Conservation (phyloP, 2,797 vertebrate species). For the Hapalemur alaotrensis region DNA sequence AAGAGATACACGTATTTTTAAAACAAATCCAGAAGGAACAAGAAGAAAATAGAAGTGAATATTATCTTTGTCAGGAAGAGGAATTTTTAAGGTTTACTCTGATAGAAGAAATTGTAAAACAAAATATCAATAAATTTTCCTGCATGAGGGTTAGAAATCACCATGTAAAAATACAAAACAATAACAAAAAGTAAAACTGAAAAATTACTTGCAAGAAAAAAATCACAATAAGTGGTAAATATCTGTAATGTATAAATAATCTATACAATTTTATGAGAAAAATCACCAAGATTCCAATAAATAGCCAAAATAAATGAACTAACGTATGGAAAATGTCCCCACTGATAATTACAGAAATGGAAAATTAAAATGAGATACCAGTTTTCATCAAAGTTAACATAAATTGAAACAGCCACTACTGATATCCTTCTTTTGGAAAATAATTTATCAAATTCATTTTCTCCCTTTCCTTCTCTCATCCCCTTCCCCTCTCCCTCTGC, state of each 20-base stretch:
- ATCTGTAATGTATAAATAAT: neutral
- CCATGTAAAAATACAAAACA: neutral
- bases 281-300: neutral
- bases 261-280: neutral
- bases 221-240: neutral
- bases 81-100: conserved; percentile 32
- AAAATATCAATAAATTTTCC: conserved; percentile 38
- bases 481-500: neutral
- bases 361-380: conserved; percentile 9
- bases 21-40: conserved; percentile 9
- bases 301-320: neutral
- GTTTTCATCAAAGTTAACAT: conserved; percentile 38
- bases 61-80: conserved; percentile 34
- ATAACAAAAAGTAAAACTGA: conserved; percentile 9
- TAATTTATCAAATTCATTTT: conserved; percentile 13
- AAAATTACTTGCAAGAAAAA: conserved; percentile 26
- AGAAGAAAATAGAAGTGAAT: neutral
- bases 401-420: conserved; percentile 16
- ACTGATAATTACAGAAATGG: conserved; percentile 4
- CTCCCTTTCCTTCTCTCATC: neutral
- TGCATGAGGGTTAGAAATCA: conserved; percentile 4
- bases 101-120: conserved; percentile 14
- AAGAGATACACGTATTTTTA: neutral
- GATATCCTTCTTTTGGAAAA: conserved; percentile 11
- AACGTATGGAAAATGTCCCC: neutral